Conservation (phyloP, 2,113 vertebrate genomes). For the Trachemys scripta region DNA sequence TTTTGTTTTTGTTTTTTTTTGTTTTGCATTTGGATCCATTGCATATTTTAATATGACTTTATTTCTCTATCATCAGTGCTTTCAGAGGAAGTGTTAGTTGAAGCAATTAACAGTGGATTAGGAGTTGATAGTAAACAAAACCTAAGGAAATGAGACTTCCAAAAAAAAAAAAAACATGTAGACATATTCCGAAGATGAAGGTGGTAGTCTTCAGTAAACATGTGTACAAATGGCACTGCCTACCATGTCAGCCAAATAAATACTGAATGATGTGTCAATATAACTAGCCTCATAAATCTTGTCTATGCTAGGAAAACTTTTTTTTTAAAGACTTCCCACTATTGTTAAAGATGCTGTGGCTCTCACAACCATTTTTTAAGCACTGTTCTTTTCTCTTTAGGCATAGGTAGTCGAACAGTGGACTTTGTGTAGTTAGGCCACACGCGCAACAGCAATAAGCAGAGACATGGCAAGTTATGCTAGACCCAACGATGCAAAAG, state of each 20-base stretch:
- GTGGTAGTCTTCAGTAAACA: too few species aligned
- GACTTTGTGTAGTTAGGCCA: background rate
- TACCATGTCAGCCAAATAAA: background rate
- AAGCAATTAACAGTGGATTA: background rate
- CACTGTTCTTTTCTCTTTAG: background rate
- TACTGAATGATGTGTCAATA: background rate
- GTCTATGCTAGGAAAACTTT: background rate
- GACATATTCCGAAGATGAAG: background rate
- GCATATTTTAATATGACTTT: background rate
- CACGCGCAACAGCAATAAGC: background rate
- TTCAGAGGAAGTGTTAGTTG: background rate
- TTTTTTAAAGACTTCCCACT: background rate
- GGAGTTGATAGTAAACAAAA: background rate
- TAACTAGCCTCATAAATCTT: background rate
- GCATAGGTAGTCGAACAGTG: background rate
- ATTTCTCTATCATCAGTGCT: background rate
- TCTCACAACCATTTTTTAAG: background rate
- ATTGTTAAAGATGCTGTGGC: background rate
- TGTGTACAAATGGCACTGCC: background rate
- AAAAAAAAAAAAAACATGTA: background rate
- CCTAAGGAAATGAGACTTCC: background rate
- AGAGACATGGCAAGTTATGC: background rate
- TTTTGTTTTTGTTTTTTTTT: too few species aligned
- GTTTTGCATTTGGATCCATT: background rate
- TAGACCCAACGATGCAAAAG: background rate